These are phyloP conservation scores for Heterodera filipjevi DNA, from an alignment of 2,888 invertebrate genomes.

Conservation along the genomic window DNA sequence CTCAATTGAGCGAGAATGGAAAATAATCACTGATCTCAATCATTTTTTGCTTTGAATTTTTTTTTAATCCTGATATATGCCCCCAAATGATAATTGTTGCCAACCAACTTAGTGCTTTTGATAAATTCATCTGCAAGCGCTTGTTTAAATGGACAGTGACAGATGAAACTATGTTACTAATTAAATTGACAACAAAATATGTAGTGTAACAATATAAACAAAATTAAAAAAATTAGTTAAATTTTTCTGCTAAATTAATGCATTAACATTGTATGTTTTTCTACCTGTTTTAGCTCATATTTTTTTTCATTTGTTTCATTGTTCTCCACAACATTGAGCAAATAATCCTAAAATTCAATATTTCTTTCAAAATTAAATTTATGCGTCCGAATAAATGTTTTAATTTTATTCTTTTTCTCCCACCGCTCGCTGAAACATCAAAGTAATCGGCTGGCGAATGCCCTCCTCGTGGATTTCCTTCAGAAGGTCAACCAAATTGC, in stretches of 20 bases:
- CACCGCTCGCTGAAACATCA: conserved; percentile 59
- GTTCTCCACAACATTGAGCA: conserved; percentile 37
- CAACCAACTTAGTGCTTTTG: no score
- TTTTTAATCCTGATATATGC: no score
- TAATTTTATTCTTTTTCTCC: not conserved
- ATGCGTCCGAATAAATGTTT: not conserved
- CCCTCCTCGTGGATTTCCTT: conserved; percentile 51
- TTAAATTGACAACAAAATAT: no score
- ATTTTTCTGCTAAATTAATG: no score
- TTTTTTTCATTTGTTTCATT: not conserved
- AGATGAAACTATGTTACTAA: no score
- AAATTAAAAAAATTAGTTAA: conserved; percentile 71
- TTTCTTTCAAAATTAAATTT: not conserved
- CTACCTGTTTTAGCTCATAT: not conserved
- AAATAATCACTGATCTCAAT: no score
- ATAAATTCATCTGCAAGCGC: no score
- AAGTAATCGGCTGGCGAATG: conserved; percentile 52
- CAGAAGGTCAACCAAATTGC: conserved; percentile 54
- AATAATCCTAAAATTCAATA: conserved; percentile 19
- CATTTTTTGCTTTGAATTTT: no score
- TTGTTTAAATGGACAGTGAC: no score
- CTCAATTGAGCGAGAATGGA: no score
- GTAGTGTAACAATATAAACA: no score
- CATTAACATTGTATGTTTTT: not conserved
- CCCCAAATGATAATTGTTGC: no score